phyloP scores from a whole-genome alignment of 2,888 invertebrate genomes.

The Leucophora obtusa region DNA sequence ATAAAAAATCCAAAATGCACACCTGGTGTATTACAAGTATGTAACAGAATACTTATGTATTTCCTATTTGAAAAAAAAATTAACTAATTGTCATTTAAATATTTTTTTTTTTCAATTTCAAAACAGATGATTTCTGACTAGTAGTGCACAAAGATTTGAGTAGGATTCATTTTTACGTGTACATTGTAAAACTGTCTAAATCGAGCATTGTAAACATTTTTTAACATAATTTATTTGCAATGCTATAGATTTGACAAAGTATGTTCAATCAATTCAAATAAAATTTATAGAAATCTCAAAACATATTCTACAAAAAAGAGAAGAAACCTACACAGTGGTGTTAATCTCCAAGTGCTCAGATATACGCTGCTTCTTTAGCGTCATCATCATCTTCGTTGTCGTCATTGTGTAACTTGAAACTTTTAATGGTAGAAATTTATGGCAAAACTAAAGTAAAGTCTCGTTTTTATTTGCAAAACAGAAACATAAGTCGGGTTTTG shows the following conservation, averaged over 20 bases:
- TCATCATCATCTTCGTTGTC: slow-evolving; percentile 13
- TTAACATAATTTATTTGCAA: slow-evolving; percentile 53
- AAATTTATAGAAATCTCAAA: slow-evolving; percentile 55
- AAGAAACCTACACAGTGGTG: slow-evolving; percentile 47
- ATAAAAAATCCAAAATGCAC: too few relatives aligned
- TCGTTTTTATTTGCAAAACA: slow-evolving; percentile 57
- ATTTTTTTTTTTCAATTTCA: background rate
- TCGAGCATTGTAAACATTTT: slow-evolving; percentile 49
- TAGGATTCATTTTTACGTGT: slow-evolving; percentile 47
- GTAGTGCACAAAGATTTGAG: slow-evolving; percentile 19
- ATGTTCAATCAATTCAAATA: slow-evolving; percentile 62
- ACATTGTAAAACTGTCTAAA: slow-evolving; percentile 50
- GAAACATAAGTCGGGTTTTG: slow-evolving; percentile 55
- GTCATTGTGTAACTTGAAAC: slow-evolving; percentile 48
- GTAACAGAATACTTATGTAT: too few relatives aligned
- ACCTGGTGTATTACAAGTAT: background rate
- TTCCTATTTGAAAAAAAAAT: background rate
- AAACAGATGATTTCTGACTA: slow-evolving; percentile 23
- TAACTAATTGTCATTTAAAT: slow-evolving; percentile 7
- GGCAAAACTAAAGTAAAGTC: slow-evolving; percentile 55
- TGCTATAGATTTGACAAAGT: slow-evolving; percentile 52
- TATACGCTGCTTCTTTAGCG: slow-evolving; percentile 4
- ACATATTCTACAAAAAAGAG: slow-evolving; percentile 26
- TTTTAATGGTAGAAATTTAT: slow-evolving; percentile 50
- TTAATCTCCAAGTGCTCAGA: slow-evolving; percentile 9